These are phyloP conservation scores for Rhopalosiphum padi DNA, from an alignment of 1,140 invertebrate genomes.

Conservation along the genomic window DNA sequence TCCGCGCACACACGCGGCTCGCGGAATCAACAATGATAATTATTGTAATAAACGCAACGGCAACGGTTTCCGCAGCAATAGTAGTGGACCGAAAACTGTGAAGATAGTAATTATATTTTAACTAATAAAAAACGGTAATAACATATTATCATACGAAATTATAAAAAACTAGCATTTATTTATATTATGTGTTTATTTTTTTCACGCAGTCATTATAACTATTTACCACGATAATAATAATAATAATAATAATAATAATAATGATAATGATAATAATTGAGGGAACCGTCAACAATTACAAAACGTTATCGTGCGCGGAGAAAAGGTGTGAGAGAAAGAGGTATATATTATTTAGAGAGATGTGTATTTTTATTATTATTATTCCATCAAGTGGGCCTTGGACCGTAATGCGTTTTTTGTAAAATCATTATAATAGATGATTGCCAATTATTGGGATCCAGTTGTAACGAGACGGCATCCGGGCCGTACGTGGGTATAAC, in stretches of 20 bases:
- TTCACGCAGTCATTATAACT: slow-evolving; percentile 27
- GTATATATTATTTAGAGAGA: slow-evolving; percentile 12
- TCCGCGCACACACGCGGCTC: background rate
- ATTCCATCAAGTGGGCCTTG: slow-evolving; percentile 31
- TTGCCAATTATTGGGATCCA: slow-evolving; percentile 57
- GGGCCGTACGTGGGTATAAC: slow-evolving; percentile 40
- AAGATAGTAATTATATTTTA: slow-evolving; percentile 13
- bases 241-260: background rate
- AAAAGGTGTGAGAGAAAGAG: slow-evolving; percentile 38
- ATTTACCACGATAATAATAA: slow-evolving; percentile 4
- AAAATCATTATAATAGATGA: slow-evolving; percentile 56
- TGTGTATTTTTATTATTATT: slow-evolving; percentile 26
- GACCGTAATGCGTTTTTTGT: slow-evolving; percentile 49
- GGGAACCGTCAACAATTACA: slow-evolving; percentile 49
- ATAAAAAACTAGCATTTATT: background rate
- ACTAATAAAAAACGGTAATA: slow-evolving; percentile 41
- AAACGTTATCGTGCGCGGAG: slow-evolving; percentile 32
- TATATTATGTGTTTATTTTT: background rate
- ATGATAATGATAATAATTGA: slow-evolving; percentile 44
- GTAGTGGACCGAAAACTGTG: background rate
- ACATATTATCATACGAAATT: background rate
- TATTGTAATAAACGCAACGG: background rate
- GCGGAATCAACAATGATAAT: background rate
- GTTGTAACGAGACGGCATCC: slow-evolving; percentile 57
- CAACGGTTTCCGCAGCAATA: background rate